A percentile compares a stretch with the other conserved stretches of the same genome.
phyloP scores from a whole-genome alignment of 2,888 invertebrate genomes.

The Torymus aiolomorphi region DNA sequence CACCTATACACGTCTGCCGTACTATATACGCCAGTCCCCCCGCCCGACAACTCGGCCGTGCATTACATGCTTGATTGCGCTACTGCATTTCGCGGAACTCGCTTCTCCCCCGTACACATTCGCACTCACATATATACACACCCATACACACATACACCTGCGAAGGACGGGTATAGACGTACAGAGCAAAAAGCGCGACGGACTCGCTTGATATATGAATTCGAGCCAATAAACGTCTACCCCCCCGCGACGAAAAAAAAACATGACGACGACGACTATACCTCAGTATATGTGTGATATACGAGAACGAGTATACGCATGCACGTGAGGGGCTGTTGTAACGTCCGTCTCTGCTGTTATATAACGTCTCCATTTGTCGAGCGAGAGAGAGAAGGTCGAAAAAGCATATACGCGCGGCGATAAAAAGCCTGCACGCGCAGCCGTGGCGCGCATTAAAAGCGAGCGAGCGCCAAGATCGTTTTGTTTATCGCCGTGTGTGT shows the following conservation, averaged over 20 bases:
- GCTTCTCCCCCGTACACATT: neutral
- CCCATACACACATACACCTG: no score
- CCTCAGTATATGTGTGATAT: no score
- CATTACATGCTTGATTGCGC: conserved; percentile 21
- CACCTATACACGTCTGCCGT: no score
- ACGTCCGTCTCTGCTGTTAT: neutral
- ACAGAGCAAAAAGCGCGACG: neutral
- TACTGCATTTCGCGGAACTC: neutral
- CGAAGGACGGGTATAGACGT: no score
- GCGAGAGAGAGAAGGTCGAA: neutral
- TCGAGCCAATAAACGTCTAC: conserved; percentile 16
- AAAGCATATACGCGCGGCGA: neutral
- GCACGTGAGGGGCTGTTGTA: neutral
- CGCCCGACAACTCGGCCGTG: neutral
- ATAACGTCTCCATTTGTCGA: conserved; percentile 37
- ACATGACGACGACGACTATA: no score
- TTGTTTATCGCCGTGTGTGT: conserved; percentile 28
- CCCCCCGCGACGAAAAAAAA: no score
- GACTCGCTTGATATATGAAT: conserved; percentile 26
- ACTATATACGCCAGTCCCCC: no score
- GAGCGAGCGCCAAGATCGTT: conserved; percentile 40
- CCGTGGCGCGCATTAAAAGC: conserved; percentile 19
- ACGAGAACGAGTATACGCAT: neutral
- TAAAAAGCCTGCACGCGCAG: conserved; percentile 9
- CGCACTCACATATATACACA: no score